A percentile compares a stretch with the other conserved stretches of the same genome.
Conservation (phyloP, 2,888 invertebrate genomes). For the Dexiosoma caninum region DNA sequence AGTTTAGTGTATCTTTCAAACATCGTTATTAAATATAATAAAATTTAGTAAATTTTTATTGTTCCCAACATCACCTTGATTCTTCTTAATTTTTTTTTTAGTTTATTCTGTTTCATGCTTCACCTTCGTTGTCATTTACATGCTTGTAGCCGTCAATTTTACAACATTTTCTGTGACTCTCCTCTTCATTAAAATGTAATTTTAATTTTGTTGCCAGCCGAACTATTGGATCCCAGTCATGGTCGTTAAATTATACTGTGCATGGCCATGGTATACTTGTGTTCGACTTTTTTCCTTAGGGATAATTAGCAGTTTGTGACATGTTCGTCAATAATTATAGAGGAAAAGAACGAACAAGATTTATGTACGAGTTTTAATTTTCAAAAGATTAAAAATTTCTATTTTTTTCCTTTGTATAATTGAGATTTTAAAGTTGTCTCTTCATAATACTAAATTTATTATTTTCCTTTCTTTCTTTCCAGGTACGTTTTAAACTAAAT, state of each 20-base stretch:
- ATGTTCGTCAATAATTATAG: conserved; percentile 45
- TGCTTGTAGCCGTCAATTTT: conserved; percentile 31
- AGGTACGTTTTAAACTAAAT: conserved; percentile 47
- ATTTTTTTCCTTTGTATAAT: not conserved
- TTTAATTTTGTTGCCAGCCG: conserved; percentile 11
- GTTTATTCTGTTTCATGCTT: conserved; percentile 13
- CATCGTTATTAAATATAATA: conserved; percentile 23
- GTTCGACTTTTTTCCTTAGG: conserved; percentile 9
- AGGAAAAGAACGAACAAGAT: not conserved
- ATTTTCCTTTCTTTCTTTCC: conserved; percentile 44
- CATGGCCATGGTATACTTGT: not conserved
- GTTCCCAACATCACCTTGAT: conserved; percentile 7
- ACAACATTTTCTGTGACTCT: not conserved
- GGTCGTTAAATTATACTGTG: conserved; percentile 1
- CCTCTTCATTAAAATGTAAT: conserved; percentile 13
- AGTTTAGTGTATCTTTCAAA: not conserved
- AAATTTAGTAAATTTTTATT: not conserved
- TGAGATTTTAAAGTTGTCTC: not conserved
- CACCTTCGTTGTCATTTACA: conserved; percentile 35
- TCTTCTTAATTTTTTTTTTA: conserved; percentile 1
- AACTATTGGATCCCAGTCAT: conserved; percentile 4
- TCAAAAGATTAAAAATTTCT: not conserved
- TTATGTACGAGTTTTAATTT: conserved; percentile 18
- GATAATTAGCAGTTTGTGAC: conserved; percentile 51
- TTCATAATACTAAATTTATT: not conserved